Evolutionary conservation across 1,140 invertebrate species (phyloP).

Genomic region (Leptopilina clavipes): DNA sequence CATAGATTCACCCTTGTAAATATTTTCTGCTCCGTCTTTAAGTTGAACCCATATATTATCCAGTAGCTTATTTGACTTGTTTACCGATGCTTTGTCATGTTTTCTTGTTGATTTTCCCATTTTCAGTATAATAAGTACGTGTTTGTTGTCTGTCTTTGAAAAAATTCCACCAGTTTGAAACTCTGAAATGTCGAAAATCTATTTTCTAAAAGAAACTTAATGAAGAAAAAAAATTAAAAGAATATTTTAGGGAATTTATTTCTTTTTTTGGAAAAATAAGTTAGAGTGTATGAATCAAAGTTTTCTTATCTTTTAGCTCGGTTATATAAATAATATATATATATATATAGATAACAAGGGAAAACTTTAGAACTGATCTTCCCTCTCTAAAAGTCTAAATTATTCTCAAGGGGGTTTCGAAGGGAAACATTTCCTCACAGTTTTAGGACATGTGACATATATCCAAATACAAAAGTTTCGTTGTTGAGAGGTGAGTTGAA

Average conservation of each 20-base stretch:
- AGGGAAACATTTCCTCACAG: conserved; percentile 14
- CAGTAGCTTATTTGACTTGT: conserved; percentile 65
- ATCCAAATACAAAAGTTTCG: conserved; percentile 19
- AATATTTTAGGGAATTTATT: no score
- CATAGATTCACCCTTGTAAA: conserved; percentile 91
- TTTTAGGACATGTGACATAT: conserved; percentile 5
- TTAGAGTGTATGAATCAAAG: background rate
- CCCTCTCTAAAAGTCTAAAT: conserved; percentile 8
- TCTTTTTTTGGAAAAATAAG: background rate
- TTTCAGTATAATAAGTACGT: background rate
- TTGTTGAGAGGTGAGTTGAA: conserved; percentile 4
- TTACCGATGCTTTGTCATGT: background rate
- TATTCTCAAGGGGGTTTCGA: conserved; percentile 5
- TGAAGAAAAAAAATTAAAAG: no score
- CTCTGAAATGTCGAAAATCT: no score
- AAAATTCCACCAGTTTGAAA: no score
- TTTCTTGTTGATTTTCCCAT: background rate
- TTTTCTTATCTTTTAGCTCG: background rate
- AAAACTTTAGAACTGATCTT: conserved; percentile 13
- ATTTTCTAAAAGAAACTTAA: no score
- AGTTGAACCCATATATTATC: conserved; percentile 98
- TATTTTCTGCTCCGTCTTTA: conserved; percentile 92
- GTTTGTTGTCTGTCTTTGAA: no score
- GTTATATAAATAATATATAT: background rate
- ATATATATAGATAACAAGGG: background rate